Evolutionary conservation across 92 coral and sea anemone genomes (phyloP), one percentile per base, ranked within the genome.

Genomic region (Zoanthus sociatus): DNA sequence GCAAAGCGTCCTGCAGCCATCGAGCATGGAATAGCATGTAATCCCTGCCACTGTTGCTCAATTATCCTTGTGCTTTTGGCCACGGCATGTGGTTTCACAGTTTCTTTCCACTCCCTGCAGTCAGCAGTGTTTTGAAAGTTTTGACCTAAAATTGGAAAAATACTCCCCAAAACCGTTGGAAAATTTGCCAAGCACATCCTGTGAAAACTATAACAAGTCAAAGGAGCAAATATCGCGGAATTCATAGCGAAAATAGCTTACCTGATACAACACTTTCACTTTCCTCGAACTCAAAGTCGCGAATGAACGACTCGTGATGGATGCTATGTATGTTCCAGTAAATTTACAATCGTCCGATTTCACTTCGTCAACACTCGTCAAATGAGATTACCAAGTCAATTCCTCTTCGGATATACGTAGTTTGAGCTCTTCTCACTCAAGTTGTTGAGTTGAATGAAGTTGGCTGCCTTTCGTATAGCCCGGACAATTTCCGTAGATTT

Each of bases 41-140:
- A 66, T 66, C 71, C 71, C 71, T 66, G 71, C 71, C 71, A 66
- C 71, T 66, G 71, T 44, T 66, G 71, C 71, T 66, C 71, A 66
- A 66, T 66, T 66, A 66, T 66, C 71, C 71, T 66, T 26, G 71
- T 66, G 69, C 69, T 63, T 63, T 63, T 63, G 69, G 69, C 69
- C 69, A 63, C 69, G 69, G 69, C 69, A 63, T 63, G 5, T 16
- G 69, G 69, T 63, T 63, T 63, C 18, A 63, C 26, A 63, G 69
- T 63, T 63, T 63, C 69, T 63, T 63, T 63, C 69, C 69, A 31
- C 58, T 53, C 58, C 58, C 69, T 63, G 69, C 69, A 63, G 18
- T 63, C 69, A 63, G 69, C 69, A 63, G 69, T 63, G 69, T 63
- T 63, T 63, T 13, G 69, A 63, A 63, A 16, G 69, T 63, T 63